Conservation (phyloP, 2,888 invertebrate species). For the Ectobius pallidus region DNA sequence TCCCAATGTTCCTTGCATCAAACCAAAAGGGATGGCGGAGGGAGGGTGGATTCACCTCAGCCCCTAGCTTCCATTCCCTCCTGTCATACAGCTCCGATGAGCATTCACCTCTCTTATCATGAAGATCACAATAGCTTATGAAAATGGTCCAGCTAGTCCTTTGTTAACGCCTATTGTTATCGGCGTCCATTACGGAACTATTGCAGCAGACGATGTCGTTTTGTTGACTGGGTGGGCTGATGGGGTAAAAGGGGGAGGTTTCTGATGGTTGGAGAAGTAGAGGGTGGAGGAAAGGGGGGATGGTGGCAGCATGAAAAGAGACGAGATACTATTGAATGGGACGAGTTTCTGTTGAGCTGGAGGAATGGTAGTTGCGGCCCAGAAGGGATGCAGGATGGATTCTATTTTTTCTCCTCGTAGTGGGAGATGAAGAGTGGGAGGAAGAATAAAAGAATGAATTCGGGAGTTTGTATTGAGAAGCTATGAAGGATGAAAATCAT, state of each 20-base stretch:
- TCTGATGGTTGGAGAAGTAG: slow-evolving; percentile 15
- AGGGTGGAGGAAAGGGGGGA: slow-evolving; percentile 6
- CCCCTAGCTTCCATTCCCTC: slow-evolving; percentile 15
- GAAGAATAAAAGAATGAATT: slow-evolving; percentile 43
- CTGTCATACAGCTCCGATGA: slow-evolving; percentile 30
- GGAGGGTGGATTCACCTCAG: not conserved
- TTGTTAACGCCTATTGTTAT: slow-evolving; percentile 46
- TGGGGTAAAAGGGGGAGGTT: slow-evolving; percentile 31
- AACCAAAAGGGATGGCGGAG: not conserved
- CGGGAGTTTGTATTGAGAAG: slow-evolving; percentile 45
- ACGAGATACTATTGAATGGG: slow-evolving; percentile 38
- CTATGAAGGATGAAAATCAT: slow-evolving; percentile 44
- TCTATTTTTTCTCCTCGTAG: slow-evolving; percentile 9
- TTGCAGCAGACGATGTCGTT: slow-evolving; percentile 45
- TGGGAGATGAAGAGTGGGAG: not conserved
- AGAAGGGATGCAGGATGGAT: slow-evolving; percentile 35
- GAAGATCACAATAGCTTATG: slow-evolving; percentile 47
- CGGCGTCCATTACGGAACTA: slow-evolving; percentile 46
- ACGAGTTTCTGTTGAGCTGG: slow-evolving; percentile 17
- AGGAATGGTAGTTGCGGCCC: slow-evolving; percentile 35
- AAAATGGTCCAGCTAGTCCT: slow-evolving; percentile 47
- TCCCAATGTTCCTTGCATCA: slow-evolving; percentile 25
- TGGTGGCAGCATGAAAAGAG: slow-evolving; percentile 31
- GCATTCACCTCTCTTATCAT: slow-evolving; percentile 42
- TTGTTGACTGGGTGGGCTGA: slow-evolving; percentile 43